Evolutionary conservation across 2,797 vertebrate genomes (phyloP), one percentile per base, ranked within the genome.

Genomic region (Hydrolagus colliei): DNA sequence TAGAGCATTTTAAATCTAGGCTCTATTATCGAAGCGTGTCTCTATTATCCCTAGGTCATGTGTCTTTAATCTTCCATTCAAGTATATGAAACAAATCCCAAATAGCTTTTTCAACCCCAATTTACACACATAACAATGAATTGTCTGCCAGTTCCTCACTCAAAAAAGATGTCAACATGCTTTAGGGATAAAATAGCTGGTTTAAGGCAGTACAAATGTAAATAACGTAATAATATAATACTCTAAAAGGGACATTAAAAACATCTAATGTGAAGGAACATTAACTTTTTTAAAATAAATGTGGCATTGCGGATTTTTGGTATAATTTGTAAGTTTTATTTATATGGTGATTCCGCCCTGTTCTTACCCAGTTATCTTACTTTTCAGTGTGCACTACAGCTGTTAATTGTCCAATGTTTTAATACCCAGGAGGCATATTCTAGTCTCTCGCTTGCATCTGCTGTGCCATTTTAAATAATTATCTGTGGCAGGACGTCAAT

Each of bases 401-500:
- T 78, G 52, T 61, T 52, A 78, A 62, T 63, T 79, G 20, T 79
- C 22, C 76, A 63, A 79, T 79, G 11, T 63, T 79, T 79, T 22
- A 79, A 63, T 62, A 35, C 59, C 59, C 59, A 79, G 61, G 22
- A n/a, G 41, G n/a, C 20, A 62, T 27, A 63, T 79, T 63, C 62
- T 12, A 63, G 61, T 79, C 20, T 62, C 63, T 62, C 59, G n/a
- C 86, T 88, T 88, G 86, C 87, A 88, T 87, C 87, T 82, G 87
- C 88, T 89, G 90, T 90, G 89, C 87, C 90, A 89, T 86, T 88
- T 89, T 90, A 89, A 90, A 90, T 92, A 91, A 92, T 92, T 91
- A 90, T 90, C 89, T 90, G 67, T 89, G 90, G 91, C 88, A 91
- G 90, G 89, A 87, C 89, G 90, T 92, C 89, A 90, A 90, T 92